Conservation (phyloP, 53 echinoderm and acorn worm genomes). For the Temnopleurus reevesii region DNA sequence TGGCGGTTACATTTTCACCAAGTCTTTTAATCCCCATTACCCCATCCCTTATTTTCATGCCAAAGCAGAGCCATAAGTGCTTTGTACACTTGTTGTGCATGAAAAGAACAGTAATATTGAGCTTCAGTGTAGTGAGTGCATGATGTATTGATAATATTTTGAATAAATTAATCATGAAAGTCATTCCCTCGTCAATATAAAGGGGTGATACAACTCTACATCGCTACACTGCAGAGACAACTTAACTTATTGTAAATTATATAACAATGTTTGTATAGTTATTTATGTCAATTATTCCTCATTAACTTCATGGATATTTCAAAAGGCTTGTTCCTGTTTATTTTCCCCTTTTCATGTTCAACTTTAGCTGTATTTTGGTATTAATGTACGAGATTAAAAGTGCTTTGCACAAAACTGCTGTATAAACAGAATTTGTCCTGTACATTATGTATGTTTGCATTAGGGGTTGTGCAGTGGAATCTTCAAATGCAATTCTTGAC, state of each 20-base stretch:
- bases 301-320: background rate
- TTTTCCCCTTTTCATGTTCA: conserved; percentile 12
- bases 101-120: background rate
- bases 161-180: background rate
- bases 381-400: conserved; percentile 19
- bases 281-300: background rate
- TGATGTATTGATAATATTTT: background rate
- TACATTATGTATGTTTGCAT: too few species aligned
- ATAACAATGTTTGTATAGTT: background rate
- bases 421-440: background rate
- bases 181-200: background rate
- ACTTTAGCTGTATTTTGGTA: conserved; percentile 29
- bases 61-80: background rate
- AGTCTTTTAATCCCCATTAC: background rate
- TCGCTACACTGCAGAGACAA: background rate
- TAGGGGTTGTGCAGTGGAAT: too few species aligned
- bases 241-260: conserved; percentile 23
- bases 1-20: too few species aligned
- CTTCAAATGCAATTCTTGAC: too few species aligned
- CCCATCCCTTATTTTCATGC: background rate
- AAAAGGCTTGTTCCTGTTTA: background rate
- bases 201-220: background rate
- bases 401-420: conserved; percentile 33
- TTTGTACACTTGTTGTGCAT: background rate
- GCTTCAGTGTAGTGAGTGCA: background rate